Evolutionary conservation across 2,888 invertebrate genomes (phyloP), one percentile per base, ranked within the genome.

Genomic region (Catocala nupta): DNA sequence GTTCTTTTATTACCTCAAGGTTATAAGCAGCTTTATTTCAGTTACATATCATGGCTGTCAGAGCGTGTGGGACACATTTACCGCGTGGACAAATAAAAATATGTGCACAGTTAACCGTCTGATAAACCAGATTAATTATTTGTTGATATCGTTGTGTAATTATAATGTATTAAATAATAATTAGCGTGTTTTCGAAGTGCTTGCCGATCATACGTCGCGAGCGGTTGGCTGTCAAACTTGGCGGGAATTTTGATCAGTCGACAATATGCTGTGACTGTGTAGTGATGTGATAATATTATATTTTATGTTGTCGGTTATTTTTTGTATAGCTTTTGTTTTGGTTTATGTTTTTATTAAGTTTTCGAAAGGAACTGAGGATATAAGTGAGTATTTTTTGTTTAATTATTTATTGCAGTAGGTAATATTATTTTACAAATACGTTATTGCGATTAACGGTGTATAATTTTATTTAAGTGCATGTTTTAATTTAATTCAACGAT

Each of bases 261-360:
- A 51, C 62, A 53, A 67, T 77, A 81, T 84, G 80, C 80, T 79
- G 85, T 86, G 85, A 71, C 65, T 83, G 89, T 90, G 89, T 82
- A 82, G 91, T 91, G 91, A 87, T 89, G 92, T 92, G 91, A 83
- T 77, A 56, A 25, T 3, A 16, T 3, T 71, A 62, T 78, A 81
- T 81, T 90, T 85, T 79, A 92, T 93, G 92, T 85, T 93, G 77
- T 84, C 82, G 57, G 85, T 91, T 83, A 82, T 81, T 70, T 81
- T 88, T 62, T 77, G 86, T 49, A 70, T 88, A 63, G 86, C 84
- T 70, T 71, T 84, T 67, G 71, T 87, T 78, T 68, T 89, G 65
- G 71, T 89, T 78, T 83, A 82, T 81, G 87, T 86, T 73, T 70
- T 87, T 67, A 70, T 86, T 57, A 85, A 87, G 76, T 74, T 83